phyloP scores from a whole-genome alignment of 2,113 vertebrate species.

The Apteryx owenii region DNA sequence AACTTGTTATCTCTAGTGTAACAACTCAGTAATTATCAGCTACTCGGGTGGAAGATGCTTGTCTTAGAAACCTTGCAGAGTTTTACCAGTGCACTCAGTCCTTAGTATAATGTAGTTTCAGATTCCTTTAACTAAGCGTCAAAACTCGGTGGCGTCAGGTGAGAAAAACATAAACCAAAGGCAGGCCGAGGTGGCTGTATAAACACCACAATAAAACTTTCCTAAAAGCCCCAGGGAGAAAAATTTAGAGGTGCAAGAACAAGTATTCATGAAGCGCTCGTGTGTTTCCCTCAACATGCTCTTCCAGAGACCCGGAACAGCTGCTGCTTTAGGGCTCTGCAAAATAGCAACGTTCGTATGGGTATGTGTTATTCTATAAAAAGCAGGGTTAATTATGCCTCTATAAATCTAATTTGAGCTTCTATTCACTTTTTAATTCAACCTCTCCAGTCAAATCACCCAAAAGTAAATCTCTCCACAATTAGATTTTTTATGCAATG shows the following conservation, averaged over 20 bases:
- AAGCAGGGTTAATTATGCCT: neutral
- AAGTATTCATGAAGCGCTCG: neutral
- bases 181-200: neutral
- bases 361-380: neutral
- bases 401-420: neutral
- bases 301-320: neutral
- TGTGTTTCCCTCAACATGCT: neutral
- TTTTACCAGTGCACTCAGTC: neutral
- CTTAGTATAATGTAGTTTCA: neutral
- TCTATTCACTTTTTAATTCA: neutral
- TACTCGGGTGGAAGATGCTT: neutral
- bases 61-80: neutral
- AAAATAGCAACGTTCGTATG: neutral
- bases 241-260: neutral
- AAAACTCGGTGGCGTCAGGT: constrained; percentile 9
- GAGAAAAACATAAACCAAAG: constrained; percentile 15
- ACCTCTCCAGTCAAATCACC: neutral
- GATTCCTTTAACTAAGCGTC: neutral
- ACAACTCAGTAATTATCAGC: neutral
- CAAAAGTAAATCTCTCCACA: neutral
- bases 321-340: neutral
- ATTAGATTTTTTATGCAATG: neutral
- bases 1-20: neutral
- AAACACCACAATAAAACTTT: constrained; percentile 19
- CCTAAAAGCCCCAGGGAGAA: constrained; percentile 24